Percentiles rank a stretch among this genome's conserved stretches.
These are phyloP conservation scores for Odontomachus brunneus DNA, from an alignment of 1,140 invertebrate species.

Conservation along the genomic window DNA sequence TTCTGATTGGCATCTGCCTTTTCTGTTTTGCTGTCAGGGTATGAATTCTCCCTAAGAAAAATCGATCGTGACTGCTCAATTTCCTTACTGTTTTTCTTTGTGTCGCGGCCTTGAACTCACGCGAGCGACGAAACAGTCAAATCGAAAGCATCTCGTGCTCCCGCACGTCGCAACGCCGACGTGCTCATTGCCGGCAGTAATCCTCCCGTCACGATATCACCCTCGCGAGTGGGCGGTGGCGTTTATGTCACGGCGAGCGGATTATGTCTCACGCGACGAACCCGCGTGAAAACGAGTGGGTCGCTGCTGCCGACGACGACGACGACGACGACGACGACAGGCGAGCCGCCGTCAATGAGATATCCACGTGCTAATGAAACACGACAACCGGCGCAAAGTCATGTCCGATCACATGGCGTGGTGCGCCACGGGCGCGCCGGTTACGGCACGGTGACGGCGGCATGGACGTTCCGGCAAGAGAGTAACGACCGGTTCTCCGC, in stretches of 20 bases:
- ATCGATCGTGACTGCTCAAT: too few species aligned
- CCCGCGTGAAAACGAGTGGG: conserved; percentile 66
- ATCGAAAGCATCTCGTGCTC: conserved; percentile 35
- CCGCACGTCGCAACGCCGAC: neutral
- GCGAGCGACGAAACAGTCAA: conserved; percentile 14
- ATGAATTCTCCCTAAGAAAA: too few species aligned
- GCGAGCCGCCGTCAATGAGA: conserved; percentile 66
- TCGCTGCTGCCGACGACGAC: neutral
- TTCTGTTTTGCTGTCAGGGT: too few species aligned
- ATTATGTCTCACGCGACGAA: conserved; percentile 53
- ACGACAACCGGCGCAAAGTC: conserved; percentile 71
- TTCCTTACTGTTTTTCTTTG: too few species aligned
- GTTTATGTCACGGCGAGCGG: conserved; percentile 44
- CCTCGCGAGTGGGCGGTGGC: conserved; percentile 45
- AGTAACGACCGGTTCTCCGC: conserved; percentile 60
- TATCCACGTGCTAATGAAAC: conserved; percentile 74
- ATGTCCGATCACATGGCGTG: conserved; percentile 66
- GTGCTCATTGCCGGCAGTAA: conserved; percentile 19
- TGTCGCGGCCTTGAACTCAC: too few species aligned
- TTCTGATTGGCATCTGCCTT: too few species aligned
- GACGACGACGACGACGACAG: conserved; percentile 18
- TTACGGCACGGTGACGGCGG: conserved; percentile 63
- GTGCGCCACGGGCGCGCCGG: conserved; percentile 30
- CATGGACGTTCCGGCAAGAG: conserved; percentile 47
- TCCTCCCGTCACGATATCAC: conserved; percentile 50